Evolutionary conservation across 2,888 invertebrate genomes (phyloP).

Genomic region (Allacma fusca): DNA sequence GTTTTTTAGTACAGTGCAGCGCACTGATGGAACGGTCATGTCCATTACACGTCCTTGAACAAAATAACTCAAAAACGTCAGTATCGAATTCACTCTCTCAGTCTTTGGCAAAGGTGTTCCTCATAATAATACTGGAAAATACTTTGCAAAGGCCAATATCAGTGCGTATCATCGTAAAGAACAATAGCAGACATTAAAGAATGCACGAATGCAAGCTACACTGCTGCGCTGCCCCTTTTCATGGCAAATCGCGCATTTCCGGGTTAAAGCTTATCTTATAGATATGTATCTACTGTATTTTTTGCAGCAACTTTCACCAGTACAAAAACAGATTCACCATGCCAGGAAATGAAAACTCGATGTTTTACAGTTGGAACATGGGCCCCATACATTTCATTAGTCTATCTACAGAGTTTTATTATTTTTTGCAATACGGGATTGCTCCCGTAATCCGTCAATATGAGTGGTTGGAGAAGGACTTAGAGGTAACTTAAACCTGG

Average conservation of each 20-base stretch:
- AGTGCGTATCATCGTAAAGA: not conserved
- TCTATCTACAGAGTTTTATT: constrained; percentile 94
- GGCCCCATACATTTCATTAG: constrained; percentile 91
- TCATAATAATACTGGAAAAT: too few species aligned
- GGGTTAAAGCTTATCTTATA: not conserved
- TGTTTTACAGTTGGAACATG: constrained; percentile 85
- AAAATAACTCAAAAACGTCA: too few species aligned
- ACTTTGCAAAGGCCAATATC: too few species aligned
- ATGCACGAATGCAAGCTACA: too few species aligned
- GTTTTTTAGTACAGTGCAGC: not conserved
- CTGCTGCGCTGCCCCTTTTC: too few species aligned
- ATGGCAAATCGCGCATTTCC: too few species aligned
- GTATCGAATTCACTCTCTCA: not conserved
- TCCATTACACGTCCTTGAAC: too few species aligned
- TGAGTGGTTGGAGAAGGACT: not conserved
- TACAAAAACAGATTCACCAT: constrained; percentile 90
- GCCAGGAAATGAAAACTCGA: constrained; percentile 78
- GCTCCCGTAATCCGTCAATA: constrained; percentile 73
- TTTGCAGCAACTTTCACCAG: constrained; percentile 88
- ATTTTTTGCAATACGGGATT: constrained; percentile 85
- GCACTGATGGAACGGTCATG: constrained; percentile 63
- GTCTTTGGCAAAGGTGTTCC: not conserved
- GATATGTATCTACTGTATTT: not conserved
- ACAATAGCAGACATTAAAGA: not conserved
- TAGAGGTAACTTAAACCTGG: constrained; percentile 77